A percentile compares a stretch with the other conserved stretches of the same genome.
Conservation (phyloP, 2,888 invertebrate species). For the Eubasilissa splendida region DNA sequence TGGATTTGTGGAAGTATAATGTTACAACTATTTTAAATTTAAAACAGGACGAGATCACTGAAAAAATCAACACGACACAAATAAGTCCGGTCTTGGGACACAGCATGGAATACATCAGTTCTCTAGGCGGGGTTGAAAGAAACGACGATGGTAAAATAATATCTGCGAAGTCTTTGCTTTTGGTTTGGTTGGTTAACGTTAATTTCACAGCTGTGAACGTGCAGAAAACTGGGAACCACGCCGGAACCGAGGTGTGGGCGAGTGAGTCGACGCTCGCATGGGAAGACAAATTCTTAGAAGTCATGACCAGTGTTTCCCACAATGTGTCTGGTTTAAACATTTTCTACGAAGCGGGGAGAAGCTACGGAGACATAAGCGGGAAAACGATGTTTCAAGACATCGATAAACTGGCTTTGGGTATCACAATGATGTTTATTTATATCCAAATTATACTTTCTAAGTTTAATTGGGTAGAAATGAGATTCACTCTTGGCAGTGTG, state of each 20-base stretch:
- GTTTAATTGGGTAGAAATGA: conserved; percentile 54
- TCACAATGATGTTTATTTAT: conserved; percentile 81
- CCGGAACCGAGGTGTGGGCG: conserved; percentile 85
- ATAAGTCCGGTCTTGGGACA: conserved; percentile 79
- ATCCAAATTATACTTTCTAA: conserved; percentile 72
- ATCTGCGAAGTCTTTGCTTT: conserved; percentile 75
- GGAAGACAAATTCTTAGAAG: conserved; percentile 74
- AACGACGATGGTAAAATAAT: conserved; percentile 77
- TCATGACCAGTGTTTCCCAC: conserved; percentile 65
- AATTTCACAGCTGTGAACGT: conserved; percentile 79
- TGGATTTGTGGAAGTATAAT: conserved; percentile 82
- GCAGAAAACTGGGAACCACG: conserved; percentile 78
- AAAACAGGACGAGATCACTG: conserved; percentile 76
- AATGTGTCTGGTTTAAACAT: conserved; percentile 66
- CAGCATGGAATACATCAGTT: conserved; percentile 74
- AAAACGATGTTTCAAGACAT: conserved; percentile 82
- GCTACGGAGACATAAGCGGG: conserved; percentile 84
- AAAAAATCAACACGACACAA: conserved; percentile 73
- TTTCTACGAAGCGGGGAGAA: conserved; percentile 76
- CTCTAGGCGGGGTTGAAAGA: conserved; percentile 75
- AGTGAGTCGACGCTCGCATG: conserved; percentile 73
- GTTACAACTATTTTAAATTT: conserved; percentile 69
- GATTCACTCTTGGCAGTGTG: conserved; percentile 63
- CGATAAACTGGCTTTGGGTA: conserved; percentile 78
- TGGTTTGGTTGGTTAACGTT: conserved; percentile 77